Conservation (phyloP, 2,113 vertebrate species). For the Hirundichthys speculiger region DNA sequence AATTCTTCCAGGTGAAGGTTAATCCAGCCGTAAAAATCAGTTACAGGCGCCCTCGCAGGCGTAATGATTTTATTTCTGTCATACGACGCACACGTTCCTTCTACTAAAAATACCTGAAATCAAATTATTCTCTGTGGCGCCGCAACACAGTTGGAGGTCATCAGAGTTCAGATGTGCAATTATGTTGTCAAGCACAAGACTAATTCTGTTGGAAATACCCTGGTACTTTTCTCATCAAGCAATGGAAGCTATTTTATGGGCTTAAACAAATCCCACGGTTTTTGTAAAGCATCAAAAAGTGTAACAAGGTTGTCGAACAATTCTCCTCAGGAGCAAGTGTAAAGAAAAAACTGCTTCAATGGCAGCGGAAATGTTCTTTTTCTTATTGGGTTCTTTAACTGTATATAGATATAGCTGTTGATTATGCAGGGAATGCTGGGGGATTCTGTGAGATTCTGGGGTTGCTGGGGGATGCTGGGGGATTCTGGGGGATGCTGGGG, state of each 20-base stretch:
- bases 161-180: conserved; percentile 23
- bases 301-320: too few species aligned
- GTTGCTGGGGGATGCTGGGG: too few species aligned
- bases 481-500: too few species aligned
- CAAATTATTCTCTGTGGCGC: conserved; percentile 1
- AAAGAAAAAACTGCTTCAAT: too few species aligned
- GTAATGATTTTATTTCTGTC: conserved; percentile 41
- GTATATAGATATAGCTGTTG: too few species aligned
- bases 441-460: too few species aligned
- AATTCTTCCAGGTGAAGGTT: conserved; percentile 29
- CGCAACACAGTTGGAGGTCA: conserved; percentile 25
- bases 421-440: too few species aligned
- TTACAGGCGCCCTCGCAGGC: conserved; percentile 22
- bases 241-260: not conserved
- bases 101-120: conserved; percentile 13
- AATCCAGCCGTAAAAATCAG: conserved; percentile 46
- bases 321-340: too few species aligned
- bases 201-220: conserved; percentile 16
- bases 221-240: conserved; percentile 23
- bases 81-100: conserved; percentile 7
- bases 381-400: too few species aligned
- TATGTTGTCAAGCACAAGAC: conserved; percentile 30
- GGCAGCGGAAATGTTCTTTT: too few species aligned
- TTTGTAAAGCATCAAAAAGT: too few species aligned
- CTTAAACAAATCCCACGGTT: not conserved